Evolutionary conservation across 2,888 invertebrate species (phyloP).

Genomic region (Hemithea aestivaria): DNA sequence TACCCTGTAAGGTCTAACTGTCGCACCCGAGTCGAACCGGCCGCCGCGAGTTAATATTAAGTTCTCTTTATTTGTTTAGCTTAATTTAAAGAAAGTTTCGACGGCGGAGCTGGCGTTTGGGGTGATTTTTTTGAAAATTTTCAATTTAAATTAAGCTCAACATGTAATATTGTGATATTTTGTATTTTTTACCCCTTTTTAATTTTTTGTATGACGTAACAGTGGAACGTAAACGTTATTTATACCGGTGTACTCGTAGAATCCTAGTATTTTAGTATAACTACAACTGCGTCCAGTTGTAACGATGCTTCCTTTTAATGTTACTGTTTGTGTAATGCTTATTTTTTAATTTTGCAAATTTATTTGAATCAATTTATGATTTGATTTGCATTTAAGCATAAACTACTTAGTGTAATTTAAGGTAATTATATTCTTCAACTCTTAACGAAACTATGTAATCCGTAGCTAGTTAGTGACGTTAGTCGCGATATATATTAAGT

Average conservation of each 20-base stretch:
- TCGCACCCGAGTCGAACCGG: constrained; percentile 34
- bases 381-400: constrained; percentile 65
- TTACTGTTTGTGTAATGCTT: constrained; percentile 63
- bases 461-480: constrained; percentile 60
- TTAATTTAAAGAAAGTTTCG: constrained; percentile 66
- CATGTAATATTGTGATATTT: constrained; percentile 79
- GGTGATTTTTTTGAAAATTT: constrained; percentile 40
- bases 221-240: constrained; percentile 52
- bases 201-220: constrained; percentile 56
- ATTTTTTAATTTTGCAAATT: constrained; percentile 60
- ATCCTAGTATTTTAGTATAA: constrained; percentile 45
- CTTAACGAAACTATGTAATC: constrained; percentile 67
- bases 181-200: constrained; percentile 69
- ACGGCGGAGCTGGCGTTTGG: constrained; percentile 37
- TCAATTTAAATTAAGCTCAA: constrained; percentile 77
- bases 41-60: constrained; percentile 38
- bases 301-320: constrained; percentile 68
- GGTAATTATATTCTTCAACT: constrained; percentile 67
- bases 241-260: constrained; percentile 56
- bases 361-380: constrained; percentile 41
- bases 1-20: constrained; percentile 38
- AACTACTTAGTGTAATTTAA: constrained; percentile 58
- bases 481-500: constrained; percentile 54
- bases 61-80: constrained; percentile 68
- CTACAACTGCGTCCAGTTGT: constrained; percentile 43